A percentile compares a stretch with the other conserved stretches of the same genome.
phyloP scores from a whole-genome alignment of 2,113 vertebrate species.

The Cynoglossus semilaevis region DNA sequence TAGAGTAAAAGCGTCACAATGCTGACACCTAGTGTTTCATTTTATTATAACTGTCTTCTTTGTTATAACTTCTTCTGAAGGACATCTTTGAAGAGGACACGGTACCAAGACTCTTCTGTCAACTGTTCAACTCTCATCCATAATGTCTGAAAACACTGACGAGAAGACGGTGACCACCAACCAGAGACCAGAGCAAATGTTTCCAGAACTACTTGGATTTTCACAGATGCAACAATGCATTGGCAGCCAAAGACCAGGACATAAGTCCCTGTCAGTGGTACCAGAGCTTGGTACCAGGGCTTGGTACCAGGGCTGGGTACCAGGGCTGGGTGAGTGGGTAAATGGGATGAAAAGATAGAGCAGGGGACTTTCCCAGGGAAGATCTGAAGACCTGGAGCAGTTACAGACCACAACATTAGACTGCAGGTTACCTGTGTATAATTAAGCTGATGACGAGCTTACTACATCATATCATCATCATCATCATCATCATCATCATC shows the following conservation, averaged over 20 bases:
- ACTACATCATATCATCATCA: too few species aligned
- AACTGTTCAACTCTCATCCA: not conserved
- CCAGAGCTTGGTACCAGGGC: conserved; percentile 73
- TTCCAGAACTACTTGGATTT: conserved; percentile 83
- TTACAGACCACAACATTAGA: conserved; percentile 3
- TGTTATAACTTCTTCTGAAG: too few species aligned
- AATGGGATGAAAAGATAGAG: conserved; percentile 76
- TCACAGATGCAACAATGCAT: conserved; percentile 81
- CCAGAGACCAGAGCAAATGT: conserved; percentile 83
- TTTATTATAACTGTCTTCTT: not conserved
- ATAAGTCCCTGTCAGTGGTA: conserved; percentile 76
- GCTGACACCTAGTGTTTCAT: conserved; percentile 48
- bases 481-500: too few species aligned
- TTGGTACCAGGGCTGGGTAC: conserved; percentile 75
- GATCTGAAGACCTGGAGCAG: conserved; percentile 64
- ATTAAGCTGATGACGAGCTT: too few species aligned
- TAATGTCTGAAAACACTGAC: conserved; percentile 71
- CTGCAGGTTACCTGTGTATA: conserved; percentile 8
- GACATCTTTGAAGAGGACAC: conserved; percentile 49
- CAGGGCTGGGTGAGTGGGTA: conserved; percentile 65
- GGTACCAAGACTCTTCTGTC: not conserved
- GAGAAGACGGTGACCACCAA: conserved; percentile 80
- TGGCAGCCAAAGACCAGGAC: conserved; percentile 73
- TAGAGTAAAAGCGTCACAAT: conserved; percentile 20
- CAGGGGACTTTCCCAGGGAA: conserved; percentile 75